Base-by-base conservation (phyloP, 1,140 invertebrate species). In the Agrilus planipennis region DNA sequence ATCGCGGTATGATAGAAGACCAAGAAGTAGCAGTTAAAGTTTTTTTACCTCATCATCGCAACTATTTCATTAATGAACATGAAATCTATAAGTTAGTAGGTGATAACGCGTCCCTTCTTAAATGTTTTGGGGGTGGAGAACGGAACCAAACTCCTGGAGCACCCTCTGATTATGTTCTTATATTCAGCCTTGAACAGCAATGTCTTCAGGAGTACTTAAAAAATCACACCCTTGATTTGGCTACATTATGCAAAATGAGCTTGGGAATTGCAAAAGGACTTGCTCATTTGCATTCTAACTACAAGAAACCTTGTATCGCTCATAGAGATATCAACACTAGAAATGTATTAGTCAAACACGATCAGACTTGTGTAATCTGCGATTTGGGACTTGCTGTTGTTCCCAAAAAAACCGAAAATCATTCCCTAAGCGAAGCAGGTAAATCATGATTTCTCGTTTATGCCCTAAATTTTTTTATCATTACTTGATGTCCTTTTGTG, bases 291-390 rank as follows among this genome's bases (percentile, higher is more conserved):
- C 86, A 90, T 58, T 81, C 79, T 2, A 79, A 84, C 54, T 67
- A 84, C 32, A 58, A 70, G 3, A 93, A 93, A 53, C 84, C 85
- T 0, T 87, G 84, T 52, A 73, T 92, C 36, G 82, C 80, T 1
- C 89, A 93, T 60, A 70, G 89, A 41, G 89, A 93, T 61, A 72
- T 93, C 46, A 92, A 89, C 60, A 81, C 82, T 7, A 71, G 80
- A 7, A 93, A 93, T 55, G 81, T 93, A 47, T 63, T 92, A 34
- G 79, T 93, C 6, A 77, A 79, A 54, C 58, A 67, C 11, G 84
- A 89, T 65, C 70, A 84, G 1, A 73, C 64, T 20, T 87, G 85
- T 51, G 79, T 81, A 40, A 74, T 93, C n/a, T 84, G 82, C 34
- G 89, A 93, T 67, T 71, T 91, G 45, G 88, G 88, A 1, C 78